phyloP scores from a whole-genome alignment of 2,797 vertebrate species.

The Etheostoma perlongum region DNA sequence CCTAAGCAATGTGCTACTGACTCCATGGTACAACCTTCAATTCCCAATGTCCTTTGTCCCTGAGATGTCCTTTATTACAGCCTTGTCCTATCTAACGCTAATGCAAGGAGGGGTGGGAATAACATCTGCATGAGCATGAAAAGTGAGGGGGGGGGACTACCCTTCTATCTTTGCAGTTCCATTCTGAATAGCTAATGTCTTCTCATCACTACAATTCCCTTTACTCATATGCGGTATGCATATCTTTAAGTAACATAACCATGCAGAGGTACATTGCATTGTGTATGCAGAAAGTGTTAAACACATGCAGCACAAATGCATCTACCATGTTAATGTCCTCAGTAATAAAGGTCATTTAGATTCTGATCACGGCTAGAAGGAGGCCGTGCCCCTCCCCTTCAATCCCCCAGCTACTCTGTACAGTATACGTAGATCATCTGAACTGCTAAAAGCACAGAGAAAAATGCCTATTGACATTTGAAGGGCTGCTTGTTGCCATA shows the following conservation, averaged over 20 bases:
- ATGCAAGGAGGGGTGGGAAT: conserved; percentile 53
- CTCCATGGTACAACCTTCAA: conserved; percentile 76
- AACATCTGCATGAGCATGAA: conserved; percentile 70
- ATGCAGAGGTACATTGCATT: conserved; percentile 11
- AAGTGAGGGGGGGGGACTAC: conserved; percentile 33
- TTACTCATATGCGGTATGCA: conserved; percentile 8
- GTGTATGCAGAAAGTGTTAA: conserved; percentile 41
- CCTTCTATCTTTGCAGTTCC: conserved; percentile 23
- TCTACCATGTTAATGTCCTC: conserved; percentile 58
- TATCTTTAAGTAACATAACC: conserved; percentile 24
- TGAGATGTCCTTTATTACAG: conserved; percentile 71
- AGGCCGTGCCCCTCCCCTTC: conserved; percentile 33
- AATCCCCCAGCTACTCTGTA: conserved; percentile 53
- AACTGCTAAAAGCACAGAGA: conserved; percentile 59
- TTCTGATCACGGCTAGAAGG: conserved; percentile 58
- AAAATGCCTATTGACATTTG: conserved; percentile 78
- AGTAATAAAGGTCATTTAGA: conserved; percentile 55
- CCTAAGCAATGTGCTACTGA: conserved; percentile 73
- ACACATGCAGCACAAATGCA: conserved; percentile 42
- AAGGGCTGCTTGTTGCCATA: conserved; percentile 53
- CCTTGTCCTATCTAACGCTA: conserved; percentile 58
- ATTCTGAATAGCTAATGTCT: conserved; percentile 52
- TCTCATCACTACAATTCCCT: conserved; percentile 39
- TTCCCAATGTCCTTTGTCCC: conserved; percentile 63
- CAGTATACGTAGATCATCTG: conserved; percentile 58